phyloP scores from a whole-genome alignment of 1,140 invertebrate genomes.

The Sarcophaga bullata region DNA sequence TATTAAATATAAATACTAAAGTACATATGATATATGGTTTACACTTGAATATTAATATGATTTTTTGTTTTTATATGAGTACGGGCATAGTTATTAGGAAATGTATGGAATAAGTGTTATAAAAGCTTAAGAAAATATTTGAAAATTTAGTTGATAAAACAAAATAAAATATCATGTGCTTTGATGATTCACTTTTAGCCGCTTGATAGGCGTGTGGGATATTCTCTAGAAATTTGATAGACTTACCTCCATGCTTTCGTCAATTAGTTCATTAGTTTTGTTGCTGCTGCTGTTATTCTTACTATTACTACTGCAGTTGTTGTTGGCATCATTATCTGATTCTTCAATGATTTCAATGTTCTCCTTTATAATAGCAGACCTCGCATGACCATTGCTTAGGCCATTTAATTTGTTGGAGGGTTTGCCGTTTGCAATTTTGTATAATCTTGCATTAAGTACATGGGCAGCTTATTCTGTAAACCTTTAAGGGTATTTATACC shows the following conservation, averaged over 20 bases:
- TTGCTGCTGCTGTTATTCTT: constrained; percentile 42
- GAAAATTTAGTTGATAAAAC: too few relatives aligned
- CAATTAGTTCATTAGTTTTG: constrained; percentile 57
- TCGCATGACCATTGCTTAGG: constrained; percentile 14
- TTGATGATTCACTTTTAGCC: too few relatives aligned
- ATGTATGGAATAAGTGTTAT: not conserved
- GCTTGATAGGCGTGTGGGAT: too few relatives aligned
- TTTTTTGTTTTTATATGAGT: too few relatives aligned
- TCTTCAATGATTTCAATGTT: constrained; percentile 28
- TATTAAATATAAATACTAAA: not conserved
- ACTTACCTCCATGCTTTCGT: constrained; percentile 65
- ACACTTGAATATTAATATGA: too few relatives aligned
- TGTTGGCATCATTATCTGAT: not conserved
- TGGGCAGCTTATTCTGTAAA: constrained; percentile 68
- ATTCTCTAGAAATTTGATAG: not conserved
- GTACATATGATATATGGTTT: not conserved
- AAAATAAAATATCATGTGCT: too few relatives aligned
- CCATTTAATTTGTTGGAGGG: constrained; percentile 36
- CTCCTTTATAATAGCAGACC: not conserved
- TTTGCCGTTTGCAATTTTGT: constrained; percentile 51
- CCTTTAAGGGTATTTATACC: constrained; percentile 68
- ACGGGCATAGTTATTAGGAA: too few relatives aligned
- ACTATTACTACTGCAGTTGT: constrained; percentile 31
- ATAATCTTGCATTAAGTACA: constrained; percentile 72
- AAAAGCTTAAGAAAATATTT: not conserved